Base-by-base conservation (phyloP, 23 tunicate species). In the Halocynthia aurantium region DNA sequence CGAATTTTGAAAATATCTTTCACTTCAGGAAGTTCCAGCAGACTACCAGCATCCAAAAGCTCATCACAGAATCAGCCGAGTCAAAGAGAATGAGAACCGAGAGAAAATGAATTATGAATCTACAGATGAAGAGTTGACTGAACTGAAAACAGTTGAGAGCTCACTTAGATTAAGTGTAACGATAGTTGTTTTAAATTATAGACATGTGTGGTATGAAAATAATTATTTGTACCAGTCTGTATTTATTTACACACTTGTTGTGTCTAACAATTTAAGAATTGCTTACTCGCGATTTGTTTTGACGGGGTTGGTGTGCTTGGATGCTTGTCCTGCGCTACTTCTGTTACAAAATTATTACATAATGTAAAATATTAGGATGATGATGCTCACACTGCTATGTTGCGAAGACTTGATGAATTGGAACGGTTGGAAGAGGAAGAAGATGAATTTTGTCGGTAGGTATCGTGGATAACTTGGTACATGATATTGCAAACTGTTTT, bases 341-440 rank as follows among this genome's bases (percentile, higher is more conserved):
- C 44, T 31, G 44, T 31, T 31, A 0, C 44, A 60, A 60, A 60
- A 15, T 60, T 60, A 60, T 60, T 60, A 1, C 64, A 15, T 60
- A 15, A 1, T 60, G 17, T 15, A 60, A 60, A 15, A 31, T 31
- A 31, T 31, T 31, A 31, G 44, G 44, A 31, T 31, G 44, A 61
- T 58, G 55, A 75, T 7, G 13, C 57, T 22, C 73, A 87, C 77
- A 83, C 72, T 61, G 80, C 57, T 13, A 54, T 87, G 18, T 77
- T 87, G 94, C 52, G 40, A 69, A 70, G 85, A 44, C 76, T 89
- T 74, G 88, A 89, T 63, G 96, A 89, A 62, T 75, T 89, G 7
- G 88, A 89, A 57, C 69, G 52, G 62, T 71, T 84, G 8, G 96
- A 89, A 80, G 85, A 80, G 61, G 79, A 89, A 19, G 87, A 89